Conservation (phyloP, 2,113 vertebrate genomes). For the Delphinus delphis region DNA sequence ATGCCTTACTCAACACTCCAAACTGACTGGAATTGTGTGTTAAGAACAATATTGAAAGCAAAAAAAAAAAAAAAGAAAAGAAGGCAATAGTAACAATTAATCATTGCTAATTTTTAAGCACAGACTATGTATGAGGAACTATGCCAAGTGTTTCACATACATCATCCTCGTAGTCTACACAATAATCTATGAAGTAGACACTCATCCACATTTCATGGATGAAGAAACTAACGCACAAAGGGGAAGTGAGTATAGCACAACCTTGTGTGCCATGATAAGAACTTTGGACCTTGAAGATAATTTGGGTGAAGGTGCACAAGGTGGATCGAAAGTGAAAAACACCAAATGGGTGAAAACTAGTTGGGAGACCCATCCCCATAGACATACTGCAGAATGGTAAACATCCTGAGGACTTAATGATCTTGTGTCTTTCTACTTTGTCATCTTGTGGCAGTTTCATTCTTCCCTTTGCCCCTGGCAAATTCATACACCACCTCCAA, state of each 20-base stretch:
- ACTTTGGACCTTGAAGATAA: neutral
- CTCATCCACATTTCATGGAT: neutral
- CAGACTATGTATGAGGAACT: neutral
- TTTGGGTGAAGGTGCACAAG: neutral
- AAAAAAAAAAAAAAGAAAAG: no score
- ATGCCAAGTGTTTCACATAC: neutral
- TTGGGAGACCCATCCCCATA: neutral
- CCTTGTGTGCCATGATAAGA: neutral
- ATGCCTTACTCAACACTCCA: neutral
- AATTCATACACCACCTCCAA: neutral
- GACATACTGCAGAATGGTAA: neutral
- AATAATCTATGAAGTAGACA: neutral
- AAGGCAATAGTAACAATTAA: neutral
- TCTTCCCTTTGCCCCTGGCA: neutral
- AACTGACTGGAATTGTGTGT: neutral
- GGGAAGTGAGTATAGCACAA: neutral
- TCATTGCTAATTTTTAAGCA: neutral
- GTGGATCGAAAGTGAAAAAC: neutral
- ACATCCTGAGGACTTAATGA: neutral
- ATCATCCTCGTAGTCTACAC: neutral
- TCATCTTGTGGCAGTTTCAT: neutral
- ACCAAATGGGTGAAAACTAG: neutral
- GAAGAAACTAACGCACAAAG: neutral
- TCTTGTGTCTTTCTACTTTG: neutral
- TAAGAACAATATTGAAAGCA: neutral